phyloP scores from a whole-genome alignment of 2,113 vertebrate genomes.

The Hemiscyllium ocellatum region DNA sequence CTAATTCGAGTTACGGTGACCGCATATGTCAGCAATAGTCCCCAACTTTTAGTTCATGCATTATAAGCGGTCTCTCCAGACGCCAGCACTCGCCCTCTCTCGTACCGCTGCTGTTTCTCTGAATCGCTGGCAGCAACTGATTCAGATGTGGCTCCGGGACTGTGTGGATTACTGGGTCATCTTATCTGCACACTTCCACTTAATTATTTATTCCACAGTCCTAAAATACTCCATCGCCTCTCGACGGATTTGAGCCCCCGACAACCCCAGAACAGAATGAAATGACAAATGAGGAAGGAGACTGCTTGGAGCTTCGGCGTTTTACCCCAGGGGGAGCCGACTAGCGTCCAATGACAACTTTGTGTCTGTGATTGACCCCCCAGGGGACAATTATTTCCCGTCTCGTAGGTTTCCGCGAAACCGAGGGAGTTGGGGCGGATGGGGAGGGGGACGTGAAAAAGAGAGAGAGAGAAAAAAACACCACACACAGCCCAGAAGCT shows the following conservation, averaged over 20 bases:
- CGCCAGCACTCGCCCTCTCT: background rate
- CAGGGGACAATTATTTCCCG: background rate
- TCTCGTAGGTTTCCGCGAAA: background rate
- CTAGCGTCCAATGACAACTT: background rate
- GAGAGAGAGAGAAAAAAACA: background rate
- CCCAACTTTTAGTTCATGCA: background rate
- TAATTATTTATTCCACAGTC: constrained; percentile 1
- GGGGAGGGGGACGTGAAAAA: background rate
- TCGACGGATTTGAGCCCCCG: background rate
- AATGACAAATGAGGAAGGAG: background rate
- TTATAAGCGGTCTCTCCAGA: background rate
- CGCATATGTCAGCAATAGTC: background rate
- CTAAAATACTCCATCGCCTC: background rate
- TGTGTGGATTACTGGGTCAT: constrained; percentile 2
- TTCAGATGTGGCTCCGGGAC: background rate
- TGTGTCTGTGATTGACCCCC: background rate
- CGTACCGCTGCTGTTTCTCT: background rate
- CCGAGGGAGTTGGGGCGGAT: background rate
- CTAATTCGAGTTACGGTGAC: background rate
- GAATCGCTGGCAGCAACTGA: background rate
- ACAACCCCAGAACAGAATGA: background rate
- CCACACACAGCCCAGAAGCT: no score
- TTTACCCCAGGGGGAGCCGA: background rate
- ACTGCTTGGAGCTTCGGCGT: background rate
- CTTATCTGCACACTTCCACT: background rate